Base-by-base conservation (phyloP, 1,140 invertebrate genomes). In the Drosophila triauraria region DNA sequence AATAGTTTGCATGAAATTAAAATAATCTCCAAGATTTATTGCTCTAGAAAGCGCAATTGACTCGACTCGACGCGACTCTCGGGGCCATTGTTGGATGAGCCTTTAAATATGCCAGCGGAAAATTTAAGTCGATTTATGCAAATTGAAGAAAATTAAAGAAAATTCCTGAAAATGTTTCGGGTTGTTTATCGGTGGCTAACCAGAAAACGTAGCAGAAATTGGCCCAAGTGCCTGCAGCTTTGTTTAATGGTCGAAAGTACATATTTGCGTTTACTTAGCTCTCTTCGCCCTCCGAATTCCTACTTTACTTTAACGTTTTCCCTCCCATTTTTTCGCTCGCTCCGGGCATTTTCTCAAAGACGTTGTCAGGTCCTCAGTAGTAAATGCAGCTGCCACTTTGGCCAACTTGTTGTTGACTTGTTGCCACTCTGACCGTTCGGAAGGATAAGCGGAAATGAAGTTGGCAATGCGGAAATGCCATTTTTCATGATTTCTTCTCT, bases 1-100 rank as follows among this genome's bases (percentile, higher is more conserved):
- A 79, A 88, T 88, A 88, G 85, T 88, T 88, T 85, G 78, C 85
- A 82, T 84, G 82, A 88, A 88, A 88, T 88, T 88, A 85, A 90
- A 88, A 88, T 88, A 88, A 88, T 88, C 85, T 85, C 51, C 40
- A 85, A 90, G 85, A 88, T 88, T 88, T 88, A 88, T 88, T 79
- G 81, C 85, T 67, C 65, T 50, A 71, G 78, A 82, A 72, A 72
- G 79, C 78, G 70, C 70, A 80, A 80, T 80, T 62, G 78, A 80
- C 71, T 75, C 42, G 40, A 51, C 46, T 46, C 56, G 57, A 27
- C 61, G 47, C 20, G 38, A 43, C 47, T 67, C 60, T 67, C 46
- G 40, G 44, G n/a, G 50, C 67, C 67, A 54, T 25, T 60, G 42
- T 58, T 17, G 4, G 7, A 5, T 12, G 56, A 35, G 32, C 15